Evolutionary conservation across 1,140 invertebrate genomes (phyloP), one percentile per base, ranked within the genome.

Genomic region (Neodiprion virginianus): DNA sequence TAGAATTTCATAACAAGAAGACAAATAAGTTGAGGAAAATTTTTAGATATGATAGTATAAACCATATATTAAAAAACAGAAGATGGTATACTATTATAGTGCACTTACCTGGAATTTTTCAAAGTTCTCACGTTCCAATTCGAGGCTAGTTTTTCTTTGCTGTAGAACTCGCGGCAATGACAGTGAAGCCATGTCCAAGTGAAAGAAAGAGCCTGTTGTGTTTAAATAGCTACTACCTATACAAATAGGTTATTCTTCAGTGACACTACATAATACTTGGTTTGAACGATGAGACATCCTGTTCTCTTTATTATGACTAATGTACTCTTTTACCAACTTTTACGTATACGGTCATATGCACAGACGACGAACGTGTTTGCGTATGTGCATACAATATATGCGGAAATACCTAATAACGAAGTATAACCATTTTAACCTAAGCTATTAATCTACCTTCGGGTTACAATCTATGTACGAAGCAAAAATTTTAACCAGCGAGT

Each of bases 41-140:
- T 40, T 40, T 40, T 40, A 40, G 5, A 40, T 40, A 5, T 40
- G 28, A 5, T 40, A 40, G 28, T 40, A 40, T 40, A 0, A 40
- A 40, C 28, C 28, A 40, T 40, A 40, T 40, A 40, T 40, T 40
- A 40, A 40, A 5, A 40, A 40, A 40, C 2, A 40, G 28, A 40
- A 40, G 28, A 40, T 40, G 1, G 28, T 40, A 40, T 40, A 40
- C 28, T 40, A 40, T 40, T 40, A 40, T 40, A 2, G 28, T 3
- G 1, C 5, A 76, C 76, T 73, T 86, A 95, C 94, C 92, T 95
- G 93, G 80, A 92, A 92, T 85, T 94, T 94, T 85, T 94, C 93
- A 81, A 94, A 94, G 77, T 92, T 92, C 84, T 94, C 93, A 53
- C 93, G 90, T 85, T 94, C 93, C 75, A 93, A 90, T 84, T 95